These are phyloP conservation scores for Circaetus gallicus DNA, from an alignment of 2,113 vertebrate genomes.

Conservation along the genomic window DNA sequence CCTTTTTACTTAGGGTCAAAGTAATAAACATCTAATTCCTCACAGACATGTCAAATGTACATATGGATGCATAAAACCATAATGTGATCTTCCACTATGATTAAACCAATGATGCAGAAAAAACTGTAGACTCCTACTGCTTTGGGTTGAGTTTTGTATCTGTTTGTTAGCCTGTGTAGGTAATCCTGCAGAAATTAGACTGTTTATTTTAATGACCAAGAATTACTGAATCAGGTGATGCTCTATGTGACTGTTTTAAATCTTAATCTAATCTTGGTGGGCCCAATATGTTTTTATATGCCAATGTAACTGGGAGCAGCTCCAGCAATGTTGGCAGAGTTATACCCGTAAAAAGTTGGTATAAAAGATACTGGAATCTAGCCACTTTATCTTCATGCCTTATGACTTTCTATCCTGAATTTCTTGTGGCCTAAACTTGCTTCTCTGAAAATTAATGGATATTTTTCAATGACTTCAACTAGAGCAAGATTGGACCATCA, in stretches of 20 bases:
- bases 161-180: neutral
- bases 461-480: neutral
- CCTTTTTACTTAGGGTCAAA: constrained; percentile 11
- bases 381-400: neutral
- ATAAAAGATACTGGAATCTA: neutral
- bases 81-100: neutral
- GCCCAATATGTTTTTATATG: neutral
- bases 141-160: neutral
- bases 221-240: neutral
- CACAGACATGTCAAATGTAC: neutral
- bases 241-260: neutral
- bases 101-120: neutral
- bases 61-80: neutral
- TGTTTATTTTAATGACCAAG: neutral
- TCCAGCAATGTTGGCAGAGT: neutral
- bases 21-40: neutral
- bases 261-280: neutral
- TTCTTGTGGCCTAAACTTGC: neutral
- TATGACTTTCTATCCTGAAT: neutral
- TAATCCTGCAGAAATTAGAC: neutral
- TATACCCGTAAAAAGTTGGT: neutral
- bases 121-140: neutral
- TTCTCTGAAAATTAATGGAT: neutral
- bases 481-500: neutral
- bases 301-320: neutral